Conservation (phyloP, 2,113 vertebrate genomes). For the Tragelaphus scriptus region DNA sequence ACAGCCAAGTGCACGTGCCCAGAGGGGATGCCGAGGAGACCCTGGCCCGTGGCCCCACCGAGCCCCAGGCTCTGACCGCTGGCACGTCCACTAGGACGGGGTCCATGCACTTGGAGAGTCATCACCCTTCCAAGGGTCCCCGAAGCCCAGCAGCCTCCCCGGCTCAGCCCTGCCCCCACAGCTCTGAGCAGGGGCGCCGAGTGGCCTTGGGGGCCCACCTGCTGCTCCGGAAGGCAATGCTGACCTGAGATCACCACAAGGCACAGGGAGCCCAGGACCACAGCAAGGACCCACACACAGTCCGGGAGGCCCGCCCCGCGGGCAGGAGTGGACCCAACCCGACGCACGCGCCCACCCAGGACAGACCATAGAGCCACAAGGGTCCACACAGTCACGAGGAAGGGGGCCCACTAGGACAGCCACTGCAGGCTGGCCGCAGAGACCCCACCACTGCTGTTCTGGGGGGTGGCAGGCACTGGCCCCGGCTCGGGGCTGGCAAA, state of each 20-base stretch:
- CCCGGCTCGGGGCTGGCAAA: background rate
- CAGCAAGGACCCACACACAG: background rate
- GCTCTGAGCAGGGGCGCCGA: fast-evolving
- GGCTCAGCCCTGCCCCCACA: background rate
- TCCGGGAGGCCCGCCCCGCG: fast-evolving
- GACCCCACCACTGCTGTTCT: slow-evolving; percentile 32
- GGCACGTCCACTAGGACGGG: fast-evolving
- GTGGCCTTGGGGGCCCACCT: background rate
- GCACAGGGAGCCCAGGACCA: fast-evolving
- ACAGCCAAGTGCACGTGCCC: background rate
- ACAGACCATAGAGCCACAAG: slow-evolving; percentile 76
- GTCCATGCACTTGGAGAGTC: fast-evolving
- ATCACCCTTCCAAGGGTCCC: background rate
- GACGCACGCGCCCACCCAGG: slow-evolving; percentile 73
- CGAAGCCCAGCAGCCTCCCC: background rate
- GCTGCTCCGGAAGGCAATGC: fast-evolving
- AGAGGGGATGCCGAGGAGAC: background rate
- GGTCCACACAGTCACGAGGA: slow-evolving; percentile 78
- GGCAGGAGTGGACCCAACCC: background rate
- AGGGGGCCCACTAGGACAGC: slow-evolving; percentile 72
- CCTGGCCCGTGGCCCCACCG: background rate
- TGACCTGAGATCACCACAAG: background rate
- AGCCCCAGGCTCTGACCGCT: background rate
- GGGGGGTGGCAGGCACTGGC: fast-evolving
- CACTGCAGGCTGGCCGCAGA: slow-evolving; percentile 78